Percentiles rank a stretch among this genome's conserved stretches.
These are phyloP conservation scores for Diadromus collaris DNA, from an alignment of 2,888 invertebrate species.

Conservation along the genomic window DNA sequence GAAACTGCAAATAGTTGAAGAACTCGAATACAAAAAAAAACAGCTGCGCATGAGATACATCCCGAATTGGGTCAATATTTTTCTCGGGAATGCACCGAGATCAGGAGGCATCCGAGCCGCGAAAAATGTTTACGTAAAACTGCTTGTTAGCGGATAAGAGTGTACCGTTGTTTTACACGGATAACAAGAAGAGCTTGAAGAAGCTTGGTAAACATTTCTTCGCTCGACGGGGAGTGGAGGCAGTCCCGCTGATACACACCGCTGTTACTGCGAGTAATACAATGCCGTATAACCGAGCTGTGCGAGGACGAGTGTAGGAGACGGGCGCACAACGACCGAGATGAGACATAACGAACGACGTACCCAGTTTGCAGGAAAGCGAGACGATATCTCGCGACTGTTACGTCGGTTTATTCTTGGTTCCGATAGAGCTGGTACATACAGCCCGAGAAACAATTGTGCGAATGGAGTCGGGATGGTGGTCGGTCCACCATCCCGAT, in stretches of 20 bases:
- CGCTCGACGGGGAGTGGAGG: slow-evolving; percentile 7
- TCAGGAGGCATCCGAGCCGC: slow-evolving; percentile 19
- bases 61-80: slow-evolving; percentile 45
- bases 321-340: slow-evolving; percentile 40
- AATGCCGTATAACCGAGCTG: slow-evolving; percentile 19
- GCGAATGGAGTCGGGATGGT: slow-evolving; percentile 23
- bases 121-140: slow-evolving; percentile 41
- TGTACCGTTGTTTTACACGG: slow-evolving; percentile 25
- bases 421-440: slow-evolving; percentile 25
- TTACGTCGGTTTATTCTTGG: slow-evolving; percentile 26
- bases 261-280: slow-evolving; percentile 7
- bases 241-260: slow-evolving; percentile 10
- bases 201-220: slow-evolving; percentile 44
- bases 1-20: slow-evolving; percentile 7
- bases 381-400: slow-evolving; percentile 41
- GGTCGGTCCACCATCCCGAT: background rate
- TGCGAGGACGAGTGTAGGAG: slow-evolving; percentile 17
- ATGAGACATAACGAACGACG: slow-evolving; percentile 39
- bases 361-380: slow-evolving; percentile 34
- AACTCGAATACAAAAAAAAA: slow-evolving; percentile 28
- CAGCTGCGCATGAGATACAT: background rate
- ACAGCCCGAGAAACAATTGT: slow-evolving; percentile 44
- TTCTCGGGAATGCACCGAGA: slow-evolving; percentile 8
- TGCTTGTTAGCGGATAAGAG: slow-evolving; percentile 26
- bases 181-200: slow-evolving; percentile 39